Conservation (phyloP, 2,113 vertebrate species). For the Speoplatyrhinus poulsoni region DNA sequence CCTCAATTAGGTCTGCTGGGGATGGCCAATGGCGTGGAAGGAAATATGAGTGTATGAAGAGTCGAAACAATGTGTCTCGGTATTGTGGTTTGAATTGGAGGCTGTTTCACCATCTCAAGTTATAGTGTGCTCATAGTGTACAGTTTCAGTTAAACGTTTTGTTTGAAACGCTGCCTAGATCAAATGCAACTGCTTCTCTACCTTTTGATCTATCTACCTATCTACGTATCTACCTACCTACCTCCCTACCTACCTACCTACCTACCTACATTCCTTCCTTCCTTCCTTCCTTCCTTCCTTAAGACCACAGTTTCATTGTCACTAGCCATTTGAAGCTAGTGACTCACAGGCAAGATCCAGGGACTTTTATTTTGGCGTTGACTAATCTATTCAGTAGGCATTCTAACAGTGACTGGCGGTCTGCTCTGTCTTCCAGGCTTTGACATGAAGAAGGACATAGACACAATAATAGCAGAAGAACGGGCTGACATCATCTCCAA, state of each 20-base stretch:
- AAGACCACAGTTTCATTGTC: too few species aligned
- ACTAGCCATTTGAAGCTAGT: too few species aligned
- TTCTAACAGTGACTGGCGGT: background rate
- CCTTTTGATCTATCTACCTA: too few species aligned
- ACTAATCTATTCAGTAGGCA: background rate
- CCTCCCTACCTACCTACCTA: too few species aligned
- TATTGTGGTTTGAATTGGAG: background rate
- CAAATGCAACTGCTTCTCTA: too few species aligned
- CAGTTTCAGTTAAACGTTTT: background rate
- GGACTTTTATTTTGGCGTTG: too few species aligned
- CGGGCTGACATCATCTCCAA: conserved; percentile 86
- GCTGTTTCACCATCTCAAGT: background rate
- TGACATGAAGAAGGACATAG: conserved; percentile 95
- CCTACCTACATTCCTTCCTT: too few species aligned
- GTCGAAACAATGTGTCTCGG: background rate
- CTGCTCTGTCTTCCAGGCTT: conserved; percentile 71
- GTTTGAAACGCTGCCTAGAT: background rate
- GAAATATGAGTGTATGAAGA: background rate
- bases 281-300: too few species aligned
- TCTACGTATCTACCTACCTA: too few species aligned
- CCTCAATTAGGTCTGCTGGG: too few species aligned
- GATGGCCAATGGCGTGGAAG: too few species aligned
- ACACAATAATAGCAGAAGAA: conserved; percentile 86
- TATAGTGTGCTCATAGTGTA: background rate
- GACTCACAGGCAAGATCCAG: too few species aligned